These are phyloP conservation scores for Stercorarius parasiticus DNA, from an alignment of 2,113 vertebrate species.

Conservation along the genomic window DNA sequence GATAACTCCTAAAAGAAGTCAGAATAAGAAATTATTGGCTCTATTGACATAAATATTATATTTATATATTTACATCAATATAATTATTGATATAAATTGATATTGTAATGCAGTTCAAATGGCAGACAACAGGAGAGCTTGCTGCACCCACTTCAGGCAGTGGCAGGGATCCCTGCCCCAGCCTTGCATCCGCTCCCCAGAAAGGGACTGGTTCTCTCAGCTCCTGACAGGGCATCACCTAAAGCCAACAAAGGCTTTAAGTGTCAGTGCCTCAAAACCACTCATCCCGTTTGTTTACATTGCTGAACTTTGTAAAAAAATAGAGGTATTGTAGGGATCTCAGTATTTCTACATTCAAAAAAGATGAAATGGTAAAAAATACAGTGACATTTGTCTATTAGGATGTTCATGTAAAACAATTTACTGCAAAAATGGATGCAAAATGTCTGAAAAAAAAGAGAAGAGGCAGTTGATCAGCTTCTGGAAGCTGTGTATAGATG, in stretches of 20 bases:
- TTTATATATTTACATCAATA: neutral
- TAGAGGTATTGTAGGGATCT: neutral
- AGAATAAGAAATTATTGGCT: neutral
- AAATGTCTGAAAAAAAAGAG: neutral
- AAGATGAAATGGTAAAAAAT: neutral
- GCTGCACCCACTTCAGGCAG: neutral
- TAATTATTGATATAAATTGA: neutral
- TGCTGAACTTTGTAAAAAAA: neutral
- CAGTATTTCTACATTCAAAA: neutral
- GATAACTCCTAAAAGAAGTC: neutral
- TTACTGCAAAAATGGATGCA: neutral
- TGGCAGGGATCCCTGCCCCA: neutral
- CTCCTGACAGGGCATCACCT: neutral
- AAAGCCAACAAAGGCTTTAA: neutral
- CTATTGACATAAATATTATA: neutral
- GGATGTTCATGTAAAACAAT: neutral
- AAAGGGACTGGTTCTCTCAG: neutral
- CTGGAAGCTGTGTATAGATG: neutral
- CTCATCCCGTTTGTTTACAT: neutral
- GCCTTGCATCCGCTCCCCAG: accelerated
- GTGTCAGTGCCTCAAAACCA: neutral
- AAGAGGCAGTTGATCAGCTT: neutral
- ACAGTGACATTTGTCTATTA: neutral
- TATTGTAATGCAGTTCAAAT: neutral
- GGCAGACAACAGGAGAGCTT: neutral